Evolutionary conservation across 2,888 invertebrate species (phyloP), one percentile per base, ranked within the genome.

Genomic region (Drosophila demipolita): DNA sequence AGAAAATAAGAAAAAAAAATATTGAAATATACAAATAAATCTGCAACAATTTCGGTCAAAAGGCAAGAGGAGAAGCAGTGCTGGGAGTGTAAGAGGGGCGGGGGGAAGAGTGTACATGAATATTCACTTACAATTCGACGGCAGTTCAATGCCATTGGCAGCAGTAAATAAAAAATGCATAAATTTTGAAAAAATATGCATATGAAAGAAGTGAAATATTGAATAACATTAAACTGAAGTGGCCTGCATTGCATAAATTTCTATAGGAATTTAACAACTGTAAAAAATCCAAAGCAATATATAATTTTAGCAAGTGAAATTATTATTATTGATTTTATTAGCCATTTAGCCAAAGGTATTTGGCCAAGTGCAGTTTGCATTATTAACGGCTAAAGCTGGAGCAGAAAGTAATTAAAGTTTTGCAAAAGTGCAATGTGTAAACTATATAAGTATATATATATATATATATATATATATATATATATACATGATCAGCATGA

Each of bases 81-180:
- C 15, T 8, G 9, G 5, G 15, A 9, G 20, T 2, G 23, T 6
- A 29, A 29, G 6, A 1, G 5, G 6, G 49, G 53, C 29, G 26
- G 35, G 23, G n/a, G n/a, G n/a, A n/a, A 8, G 20, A 7, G 17
- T 6, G 9, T 29, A 50, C 17, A 35, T 59, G 29, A 49, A 64
- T 33, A 35, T 50, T 33, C 33, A 29, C 29, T 6, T 11, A 38
- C 5, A 36, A 20, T 42, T 33, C 53, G n/a, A 38, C n/a, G 63
- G 52, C 80, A 72, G 86, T 83, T 86, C 86, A 86, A 72, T 83
- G 86, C 60, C 83, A 82, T 66, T 55, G 63, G 40, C 40, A 32
- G 9, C 36, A 32, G 15, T 9, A 23, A 6, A n/a, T 17, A 6
- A 29, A n/a, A 61, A 59, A 17, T 48, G 49, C 36, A 45, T 7